Conservation (phyloP, 2,797 vertebrate species). For the Etheostoma perlongum region DNA sequence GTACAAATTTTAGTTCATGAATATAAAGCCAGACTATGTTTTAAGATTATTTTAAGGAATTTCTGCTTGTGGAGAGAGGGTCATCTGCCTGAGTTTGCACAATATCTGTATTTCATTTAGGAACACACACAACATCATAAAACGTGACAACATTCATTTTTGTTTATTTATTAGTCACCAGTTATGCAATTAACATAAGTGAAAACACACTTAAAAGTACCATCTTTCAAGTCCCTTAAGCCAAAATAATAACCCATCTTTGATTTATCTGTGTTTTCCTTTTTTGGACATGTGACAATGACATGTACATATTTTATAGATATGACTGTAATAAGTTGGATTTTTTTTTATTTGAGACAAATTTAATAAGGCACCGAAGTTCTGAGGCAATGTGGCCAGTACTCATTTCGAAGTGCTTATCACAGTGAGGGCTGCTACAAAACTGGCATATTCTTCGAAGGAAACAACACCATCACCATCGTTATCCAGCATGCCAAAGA, state of each 20-base stretch:
- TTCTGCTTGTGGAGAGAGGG: background rate
- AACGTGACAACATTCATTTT: background rate
- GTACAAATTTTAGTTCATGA: too few relatives aligned
- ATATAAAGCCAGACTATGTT: background rate
- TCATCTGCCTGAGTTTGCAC: background rate
- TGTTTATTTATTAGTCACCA: background rate
- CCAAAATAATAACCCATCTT: background rate
- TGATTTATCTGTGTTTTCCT: background rate
- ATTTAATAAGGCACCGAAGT: background rate
- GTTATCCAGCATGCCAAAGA: constrained; percentile 58
- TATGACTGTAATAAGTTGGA: constrained; percentile 3
- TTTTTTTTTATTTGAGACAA: background rate
- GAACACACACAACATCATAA: background rate
- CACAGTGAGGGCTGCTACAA: background rate
- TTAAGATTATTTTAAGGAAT: constrained; percentile 1
- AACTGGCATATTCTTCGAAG: constrained; percentile 63
- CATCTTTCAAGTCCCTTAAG: background rate
- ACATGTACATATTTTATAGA: background rate
- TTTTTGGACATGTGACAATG: background rate
- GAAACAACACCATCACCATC: constrained; percentile 42
- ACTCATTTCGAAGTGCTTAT: background rate
- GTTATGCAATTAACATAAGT: background rate
- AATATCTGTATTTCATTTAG: background rate
- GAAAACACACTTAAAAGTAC: background rate
- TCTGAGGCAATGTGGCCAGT: background rate